Evolutionary conservation across 2,113 vertebrate genomes (phyloP), one percentile per base, ranked within the genome.

Genomic region (Ameiurus melas): DNA sequence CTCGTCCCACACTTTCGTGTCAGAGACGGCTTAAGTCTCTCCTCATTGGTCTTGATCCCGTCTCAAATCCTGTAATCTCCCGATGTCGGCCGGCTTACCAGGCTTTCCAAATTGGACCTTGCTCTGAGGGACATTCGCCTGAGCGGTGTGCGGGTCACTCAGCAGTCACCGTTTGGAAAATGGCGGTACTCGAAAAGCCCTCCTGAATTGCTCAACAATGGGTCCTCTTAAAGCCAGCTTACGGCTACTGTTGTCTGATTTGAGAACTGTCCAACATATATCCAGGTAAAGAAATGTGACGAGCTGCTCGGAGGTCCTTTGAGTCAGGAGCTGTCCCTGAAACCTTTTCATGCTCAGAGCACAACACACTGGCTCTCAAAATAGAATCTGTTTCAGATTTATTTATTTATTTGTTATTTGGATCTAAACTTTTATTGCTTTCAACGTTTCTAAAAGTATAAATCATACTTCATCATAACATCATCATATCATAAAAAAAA

Each of bases 61-160:
- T 87, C 85, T 90, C 90, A 88, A 92, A 91, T 87, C 89, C 88
- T 90, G 89, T 93, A 92, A 93, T 93, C 91, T 92, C 85, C 85
- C 89, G 84, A 90, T 90, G 91, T 92, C 55, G 86, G 80, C 25
- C 70, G 82, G 88, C 79, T 90, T 91, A 91, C 90, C 88, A 55
- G 66, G 82, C 88, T 86, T 89, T 86, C 81, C 87, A 90, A 83
- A 86, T 87, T 88, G 86, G 85, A 89, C 89, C 90, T 83, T 83
- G 90, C 87, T 88, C 85, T 68, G 51, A 86, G 84, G 57, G 86
- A 90, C 83, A 62, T 88, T 90, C 84, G 84, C 55, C 66, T 85
- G 70, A 88, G 89, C 33, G 83, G 71, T 68, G 55, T 83, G 62
- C 84, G 71, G 85, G 80, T 55, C 85, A 79, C 36, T 53, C 70